These are phyloP conservation scores for Glareola pratincola DNA, from an alignment of 2,113 vertebrate species.

Conservation along the genomic window DNA sequence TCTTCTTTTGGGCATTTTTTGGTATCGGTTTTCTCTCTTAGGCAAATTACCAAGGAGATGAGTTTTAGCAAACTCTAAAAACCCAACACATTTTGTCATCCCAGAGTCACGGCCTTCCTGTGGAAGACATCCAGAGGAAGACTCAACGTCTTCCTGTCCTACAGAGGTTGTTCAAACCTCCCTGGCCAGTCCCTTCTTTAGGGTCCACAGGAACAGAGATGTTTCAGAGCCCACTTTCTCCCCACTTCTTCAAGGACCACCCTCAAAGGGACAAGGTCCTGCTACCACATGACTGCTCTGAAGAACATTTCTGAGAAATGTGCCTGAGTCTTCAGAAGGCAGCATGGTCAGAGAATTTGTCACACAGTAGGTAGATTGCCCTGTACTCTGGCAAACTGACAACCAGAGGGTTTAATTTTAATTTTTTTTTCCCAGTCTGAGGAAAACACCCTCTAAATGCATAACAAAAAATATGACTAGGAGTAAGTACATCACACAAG, in stretches of 20 bases:
- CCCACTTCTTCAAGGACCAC: neutral
- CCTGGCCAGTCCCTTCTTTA: neutral
- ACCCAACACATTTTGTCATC: neutral
- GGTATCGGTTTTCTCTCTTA: neutral
- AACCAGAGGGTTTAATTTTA: neutral
- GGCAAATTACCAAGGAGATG: neutral
- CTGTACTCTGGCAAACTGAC: neutral
- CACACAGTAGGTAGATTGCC: neutral
- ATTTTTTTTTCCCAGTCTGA: neutral
- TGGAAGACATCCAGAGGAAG: neutral
- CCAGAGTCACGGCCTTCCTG: neutral
- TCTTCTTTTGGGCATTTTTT: neutral
- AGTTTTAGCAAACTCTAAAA: neutral
- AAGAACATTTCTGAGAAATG: neutral
- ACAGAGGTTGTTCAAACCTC: neutral
- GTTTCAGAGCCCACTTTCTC: neutral
- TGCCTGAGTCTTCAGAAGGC: neutral
- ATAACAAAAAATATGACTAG: neutral
- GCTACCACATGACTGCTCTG: neutral
- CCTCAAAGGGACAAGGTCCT: fast-evolving
- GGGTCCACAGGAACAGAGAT: neutral
- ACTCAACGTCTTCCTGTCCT: neutral
- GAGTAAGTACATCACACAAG: neutral
- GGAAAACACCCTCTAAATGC: neutral
- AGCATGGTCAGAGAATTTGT: neutral